Evolutionary conservation across 2,797 vertebrate genomes (phyloP).

Genomic region (Eidolon dupreanum): DNA sequence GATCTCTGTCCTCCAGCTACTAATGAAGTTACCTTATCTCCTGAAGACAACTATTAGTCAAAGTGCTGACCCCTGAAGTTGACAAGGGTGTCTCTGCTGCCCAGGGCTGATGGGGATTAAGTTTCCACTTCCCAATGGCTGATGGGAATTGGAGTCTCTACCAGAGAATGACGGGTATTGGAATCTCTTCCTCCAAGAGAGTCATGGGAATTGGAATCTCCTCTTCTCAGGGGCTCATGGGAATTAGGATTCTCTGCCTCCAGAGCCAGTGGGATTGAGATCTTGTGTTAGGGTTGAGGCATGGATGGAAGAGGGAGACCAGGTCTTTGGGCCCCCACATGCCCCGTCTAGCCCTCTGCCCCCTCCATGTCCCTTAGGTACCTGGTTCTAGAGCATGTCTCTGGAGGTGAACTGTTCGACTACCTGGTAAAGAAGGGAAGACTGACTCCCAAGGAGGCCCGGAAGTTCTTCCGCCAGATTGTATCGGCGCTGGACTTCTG

Average conservation of each 20-base stretch:
- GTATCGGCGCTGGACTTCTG: slow-evolving; percentile 96
- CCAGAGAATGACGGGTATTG: neutral
- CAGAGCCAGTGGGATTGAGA: neutral
- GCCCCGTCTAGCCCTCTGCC: slow-evolving; percentile 63
- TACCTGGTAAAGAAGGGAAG: slow-evolving; percentile 96
- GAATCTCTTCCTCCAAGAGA: neutral
- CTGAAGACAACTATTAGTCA: neutral
- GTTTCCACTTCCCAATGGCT: neutral
- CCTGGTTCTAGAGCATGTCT: slow-evolving; percentile 95
- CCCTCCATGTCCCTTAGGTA: slow-evolving; percentile 85
- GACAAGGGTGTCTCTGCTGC: neutral
- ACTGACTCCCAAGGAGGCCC: slow-evolving; percentile 94
- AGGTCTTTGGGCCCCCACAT: neutral
- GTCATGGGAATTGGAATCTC: neutral
- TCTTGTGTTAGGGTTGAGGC: neutral
- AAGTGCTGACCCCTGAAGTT: neutral
- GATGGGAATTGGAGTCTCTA: neutral
- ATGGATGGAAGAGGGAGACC: neutral
- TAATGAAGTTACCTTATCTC: neutral
- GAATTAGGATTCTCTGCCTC: neutral
- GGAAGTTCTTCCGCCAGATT: slow-evolving; percentile 97
- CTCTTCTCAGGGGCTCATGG: neutral
- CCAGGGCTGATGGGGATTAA: neutral
- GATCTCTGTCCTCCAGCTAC: neutral
- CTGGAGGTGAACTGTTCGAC: slow-evolving; percentile 95